These are phyloP conservation scores for Crotophaga sulcirostris DNA, from an alignment of 2,113 vertebrate genomes.

Conservation along the genomic window DNA sequence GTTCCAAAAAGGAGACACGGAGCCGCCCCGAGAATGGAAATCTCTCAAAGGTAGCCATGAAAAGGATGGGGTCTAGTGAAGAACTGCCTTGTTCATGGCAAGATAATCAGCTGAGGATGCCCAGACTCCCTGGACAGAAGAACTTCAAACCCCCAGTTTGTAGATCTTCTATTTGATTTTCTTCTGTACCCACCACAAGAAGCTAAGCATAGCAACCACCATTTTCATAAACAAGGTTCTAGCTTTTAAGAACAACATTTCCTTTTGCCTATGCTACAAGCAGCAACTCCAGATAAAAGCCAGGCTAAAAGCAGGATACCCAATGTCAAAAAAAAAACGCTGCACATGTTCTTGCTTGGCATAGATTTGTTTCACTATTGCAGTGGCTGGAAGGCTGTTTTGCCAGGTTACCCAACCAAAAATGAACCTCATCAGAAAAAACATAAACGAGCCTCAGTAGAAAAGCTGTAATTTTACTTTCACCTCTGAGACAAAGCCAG, in stretches of 20 bases:
- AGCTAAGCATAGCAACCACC: background rate
- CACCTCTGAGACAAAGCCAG: background rate
- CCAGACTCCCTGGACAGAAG: background rate
- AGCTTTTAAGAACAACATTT: background rate
- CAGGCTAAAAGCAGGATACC: background rate
- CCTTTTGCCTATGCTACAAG: background rate
- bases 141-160: background rate
- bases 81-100: background rate
- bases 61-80: background rate
- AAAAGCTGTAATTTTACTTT: background rate
- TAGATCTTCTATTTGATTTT: background rate
- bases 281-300: background rate
- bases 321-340: background rate
- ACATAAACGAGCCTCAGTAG: background rate
- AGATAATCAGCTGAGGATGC: background rate
- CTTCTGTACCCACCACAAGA: background rate
- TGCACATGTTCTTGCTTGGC: background rate
- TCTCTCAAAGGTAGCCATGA: background rate
- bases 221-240: background rate
- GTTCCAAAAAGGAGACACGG: background rate
- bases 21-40: background rate
- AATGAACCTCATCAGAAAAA: background rate
- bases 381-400: background rate
- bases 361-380: background rate
- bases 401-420: background rate